A percentile compares a stretch with the other conserved stretches of the same genome.
Evolutionary conservation across 2,888 invertebrate species (phyloP).

Genomic region (Athalia cordata): DNA sequence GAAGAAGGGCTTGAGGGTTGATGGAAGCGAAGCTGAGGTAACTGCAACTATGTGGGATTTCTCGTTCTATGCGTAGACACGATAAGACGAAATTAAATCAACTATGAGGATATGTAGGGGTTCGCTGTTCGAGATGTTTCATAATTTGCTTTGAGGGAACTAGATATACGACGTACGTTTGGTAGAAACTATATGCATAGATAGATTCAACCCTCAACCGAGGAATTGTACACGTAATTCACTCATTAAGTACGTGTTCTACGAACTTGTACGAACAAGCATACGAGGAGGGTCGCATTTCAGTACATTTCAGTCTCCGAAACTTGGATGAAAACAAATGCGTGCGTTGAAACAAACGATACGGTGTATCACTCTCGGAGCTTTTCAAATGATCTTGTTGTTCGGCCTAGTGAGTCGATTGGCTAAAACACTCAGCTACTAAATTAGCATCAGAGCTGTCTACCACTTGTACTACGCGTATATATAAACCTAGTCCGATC

Average conservation of each 20-base stretch:
- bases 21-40: not conserved
- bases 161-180: not conserved
- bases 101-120: constrained; percentile 5
- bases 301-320: too few species aligned
- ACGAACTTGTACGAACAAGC: not conserved
- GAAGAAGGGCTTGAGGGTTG: not conserved
- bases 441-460: constrained; percentile 9
- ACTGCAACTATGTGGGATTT: constrained; percentile 26
- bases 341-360: not conserved
- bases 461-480: not conserved
- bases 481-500: not conserved
- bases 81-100: constrained; percentile 28
- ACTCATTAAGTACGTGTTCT: not conserved
- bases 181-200: not conserved
- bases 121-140: constrained; percentile 17
- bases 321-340: not conserved
- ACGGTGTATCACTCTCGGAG: not conserved
- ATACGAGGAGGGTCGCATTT: not conserved
- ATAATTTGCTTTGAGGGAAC: constrained; percentile 34
- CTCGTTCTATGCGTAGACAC: not conserved
- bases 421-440: constrained; percentile 5
- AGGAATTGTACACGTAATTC: not conserved
- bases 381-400: constrained; percentile 13
- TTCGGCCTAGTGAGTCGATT: constrained; percentile 14
- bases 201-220: constrained; percentile 9